phyloP scores from a whole-genome alignment of 2,888 invertebrate genomes.

The Heliconius ismenius region DNA sequence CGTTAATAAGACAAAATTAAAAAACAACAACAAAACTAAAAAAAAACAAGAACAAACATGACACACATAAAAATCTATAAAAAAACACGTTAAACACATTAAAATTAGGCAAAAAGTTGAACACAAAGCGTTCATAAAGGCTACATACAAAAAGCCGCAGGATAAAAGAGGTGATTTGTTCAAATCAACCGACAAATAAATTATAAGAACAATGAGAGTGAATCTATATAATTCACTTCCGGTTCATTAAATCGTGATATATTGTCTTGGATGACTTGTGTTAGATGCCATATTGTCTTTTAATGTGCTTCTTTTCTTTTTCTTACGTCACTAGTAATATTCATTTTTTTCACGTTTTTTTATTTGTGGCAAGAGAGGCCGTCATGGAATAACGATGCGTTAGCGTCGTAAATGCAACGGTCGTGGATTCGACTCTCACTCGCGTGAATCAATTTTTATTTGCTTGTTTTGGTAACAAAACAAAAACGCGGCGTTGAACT shows the following conservation, averaged over 20 bases:
- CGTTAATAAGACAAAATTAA: too few relatives aligned
- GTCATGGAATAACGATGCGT: too few relatives aligned
- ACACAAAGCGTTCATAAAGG: conserved; percentile 1
- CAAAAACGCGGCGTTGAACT: too few relatives aligned
- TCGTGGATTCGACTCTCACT: too few relatives aligned
- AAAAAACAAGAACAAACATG: neutral
- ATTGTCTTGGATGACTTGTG: conserved; percentile 59
- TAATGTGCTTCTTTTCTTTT: conserved; percentile 24
- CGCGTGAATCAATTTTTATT: too few relatives aligned
- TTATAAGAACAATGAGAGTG: conserved; percentile 60
- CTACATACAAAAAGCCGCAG: conserved; percentile 26
- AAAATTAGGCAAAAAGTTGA: conserved; percentile 12
- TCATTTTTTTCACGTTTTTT: neutral
- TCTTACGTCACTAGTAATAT: conserved; percentile 11
- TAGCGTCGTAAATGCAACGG: too few relatives aligned
- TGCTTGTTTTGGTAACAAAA: too few relatives aligned
- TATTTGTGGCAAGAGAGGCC: too few relatives aligned
- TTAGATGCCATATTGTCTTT: conserved; percentile 36
- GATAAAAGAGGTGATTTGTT: conserved; percentile 52
- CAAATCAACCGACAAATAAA: conserved; percentile 64
- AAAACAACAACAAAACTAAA: too few relatives aligned
- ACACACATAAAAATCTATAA: neutral
- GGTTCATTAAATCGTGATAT: conserved; percentile 70
- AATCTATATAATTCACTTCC: conserved; percentile 72
- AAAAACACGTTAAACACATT: neutral